Evolutionary conservation across 2,797 vertebrate species (phyloP).

Genomic region (Linurgus olivaceus): DNA sequence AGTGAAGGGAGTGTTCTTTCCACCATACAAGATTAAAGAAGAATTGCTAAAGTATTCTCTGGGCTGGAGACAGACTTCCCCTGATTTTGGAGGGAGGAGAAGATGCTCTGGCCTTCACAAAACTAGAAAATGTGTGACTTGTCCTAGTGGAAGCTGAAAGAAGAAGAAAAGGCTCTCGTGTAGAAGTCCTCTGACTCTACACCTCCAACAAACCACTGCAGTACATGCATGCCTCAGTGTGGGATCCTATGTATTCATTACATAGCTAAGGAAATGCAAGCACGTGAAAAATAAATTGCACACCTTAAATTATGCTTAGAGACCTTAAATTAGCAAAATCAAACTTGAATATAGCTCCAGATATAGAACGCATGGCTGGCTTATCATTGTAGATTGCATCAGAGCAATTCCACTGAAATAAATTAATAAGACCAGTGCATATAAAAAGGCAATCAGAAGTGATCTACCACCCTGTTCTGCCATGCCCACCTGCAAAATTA

Average conservation of each 20-base stretch:
- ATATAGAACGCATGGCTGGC: background rate
- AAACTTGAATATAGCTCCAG: background rate
- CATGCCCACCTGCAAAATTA: background rate
- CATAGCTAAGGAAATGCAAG: background rate
- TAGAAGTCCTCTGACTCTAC: background rate
- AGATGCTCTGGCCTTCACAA: background rate
- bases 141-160: background rate
- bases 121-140: background rate
- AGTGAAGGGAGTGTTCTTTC: background rate
- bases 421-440: background rate
- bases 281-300: background rate
- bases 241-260: background rate
- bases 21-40: background rate
- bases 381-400: background rate
- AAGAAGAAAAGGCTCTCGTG: background rate
- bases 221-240: background rate
- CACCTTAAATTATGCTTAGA: background rate
- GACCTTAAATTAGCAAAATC: background rate
- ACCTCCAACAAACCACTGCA: background rate
- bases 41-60: background rate
- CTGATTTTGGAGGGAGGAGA: background rate
- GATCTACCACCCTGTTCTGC: background rate
- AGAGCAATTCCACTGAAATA: background rate
- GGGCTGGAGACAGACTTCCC: background rate
- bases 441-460: background rate